Percentiles rank a stretch among this genome's conserved stretches.
phyloP scores from a whole-genome alignment of 2,888 invertebrate genomes.

The Melieria crassipennis region DNA sequence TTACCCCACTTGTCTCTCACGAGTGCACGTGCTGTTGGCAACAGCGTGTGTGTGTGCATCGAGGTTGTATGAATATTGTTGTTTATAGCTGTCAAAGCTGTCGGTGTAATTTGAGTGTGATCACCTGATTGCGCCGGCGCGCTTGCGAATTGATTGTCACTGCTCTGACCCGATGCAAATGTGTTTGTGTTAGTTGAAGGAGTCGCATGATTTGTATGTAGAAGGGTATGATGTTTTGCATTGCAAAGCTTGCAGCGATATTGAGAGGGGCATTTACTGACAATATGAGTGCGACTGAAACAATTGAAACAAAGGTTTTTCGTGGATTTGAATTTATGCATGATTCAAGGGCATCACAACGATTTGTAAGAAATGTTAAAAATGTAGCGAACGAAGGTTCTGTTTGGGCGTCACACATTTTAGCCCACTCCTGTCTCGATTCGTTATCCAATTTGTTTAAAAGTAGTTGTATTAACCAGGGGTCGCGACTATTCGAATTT shows the following conservation, averaged over 20 bases:
- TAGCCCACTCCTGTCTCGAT: constrained; percentile 1
- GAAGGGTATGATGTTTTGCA: not conserved
- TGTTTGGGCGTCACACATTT: not conserved
- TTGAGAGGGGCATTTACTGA: not conserved
- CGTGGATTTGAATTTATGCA: constrained; percentile 11
- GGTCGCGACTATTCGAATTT: constrained; percentile 17
- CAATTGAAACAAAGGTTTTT: constrained; percentile 14
- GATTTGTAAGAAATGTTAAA: constrained; percentile 28
- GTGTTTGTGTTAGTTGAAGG: not conserved
- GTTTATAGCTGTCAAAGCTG: not conserved
- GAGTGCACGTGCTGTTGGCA: not conserved
- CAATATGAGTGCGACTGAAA: not conserved
- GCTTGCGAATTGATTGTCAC: not conserved
- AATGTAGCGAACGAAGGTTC: constrained; percentile 26
- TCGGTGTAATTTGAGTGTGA: not conserved
- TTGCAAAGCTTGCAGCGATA: too few relatives aligned
- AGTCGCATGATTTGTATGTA: not conserved
- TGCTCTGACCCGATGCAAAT: not conserved
- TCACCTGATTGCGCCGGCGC: not conserved
- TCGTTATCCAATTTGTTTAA: constrained; percentile 27
- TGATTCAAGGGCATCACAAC: constrained; percentile 31
- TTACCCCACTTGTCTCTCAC: constrained; percentile 5
- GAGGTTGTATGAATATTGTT: not conserved
- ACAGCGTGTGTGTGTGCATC: not conserved
- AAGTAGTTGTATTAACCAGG: constrained; percentile 33